phyloP scores from a whole-genome alignment of 2,797 vertebrate genomes.

The Semaprochilodus insignis region DNA sequence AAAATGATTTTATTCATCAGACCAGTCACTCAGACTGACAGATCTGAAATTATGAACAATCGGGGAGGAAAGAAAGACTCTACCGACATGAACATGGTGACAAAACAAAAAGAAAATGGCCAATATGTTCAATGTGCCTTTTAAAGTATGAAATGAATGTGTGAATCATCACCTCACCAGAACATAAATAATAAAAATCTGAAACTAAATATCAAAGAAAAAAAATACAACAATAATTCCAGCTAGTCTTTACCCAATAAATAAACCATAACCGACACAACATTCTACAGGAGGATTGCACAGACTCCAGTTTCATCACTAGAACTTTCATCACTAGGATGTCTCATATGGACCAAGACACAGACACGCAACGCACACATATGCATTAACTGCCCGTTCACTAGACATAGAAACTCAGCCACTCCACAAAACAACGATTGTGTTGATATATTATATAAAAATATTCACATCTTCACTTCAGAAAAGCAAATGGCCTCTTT shows the following conservation, averaged over 20 bases:
- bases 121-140: slow-evolving; percentile 65
- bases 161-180: slow-evolving; percentile 70
- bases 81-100: slow-evolving; percentile 73
- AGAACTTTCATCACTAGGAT: slow-evolving; percentile 64
- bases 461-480: slow-evolving; percentile 63
- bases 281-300: slow-evolving; percentile 76
- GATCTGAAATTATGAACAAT: slow-evolving; percentile 61
- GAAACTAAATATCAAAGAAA: slow-evolving; percentile 72
- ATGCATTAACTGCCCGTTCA: slow-evolving; percentile 59
- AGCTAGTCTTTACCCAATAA: slow-evolving; percentile 80
- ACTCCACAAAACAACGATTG: slow-evolving; percentile 42
- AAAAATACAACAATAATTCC: slow-evolving; percentile 39
- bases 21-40: slow-evolving; percentile 69
- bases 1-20: slow-evolving; percentile 80
- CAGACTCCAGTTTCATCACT: slow-evolving; percentile 75
- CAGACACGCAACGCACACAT: slow-evolving; percentile 68
- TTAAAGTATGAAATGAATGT: slow-evolving; percentile 70
- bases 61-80: slow-evolving; percentile 66
- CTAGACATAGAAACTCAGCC: slow-evolving; percentile 57
- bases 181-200: slow-evolving; percentile 71
- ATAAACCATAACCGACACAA: slow-evolving; percentile 72
- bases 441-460: slow-evolving; percentile 60
- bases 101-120: slow-evolving; percentile 61
- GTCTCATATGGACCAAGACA: slow-evolving; percentile 20
- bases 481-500: slow-evolving; percentile 60